Evolutionary conservation across 30 jellyfish, hydroid and myxozoan species (phyloP), one percentile per base, ranked within the genome.

Genomic region (Mastigias papua): DNA sequence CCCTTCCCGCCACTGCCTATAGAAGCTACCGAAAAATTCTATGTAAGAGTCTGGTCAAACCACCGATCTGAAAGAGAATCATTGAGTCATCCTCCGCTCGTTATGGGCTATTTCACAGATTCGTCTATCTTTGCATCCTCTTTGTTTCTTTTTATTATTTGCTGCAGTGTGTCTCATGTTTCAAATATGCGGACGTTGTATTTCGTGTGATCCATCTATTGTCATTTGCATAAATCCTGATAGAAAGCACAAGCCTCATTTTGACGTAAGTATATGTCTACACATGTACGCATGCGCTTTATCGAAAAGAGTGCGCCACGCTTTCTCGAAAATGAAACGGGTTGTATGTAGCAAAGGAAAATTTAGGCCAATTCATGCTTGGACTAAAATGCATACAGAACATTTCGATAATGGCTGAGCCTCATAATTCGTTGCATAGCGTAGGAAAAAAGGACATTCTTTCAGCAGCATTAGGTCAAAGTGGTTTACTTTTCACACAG

Each of bases 381-480:
- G 58, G 33, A 83, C 37, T 69, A 83, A 70, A 83, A 83, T 83
- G 92, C 74, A 49, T 75, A 69, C 86, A 69, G 82, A 75, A 37
- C 77, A 82, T 26, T 87, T 74, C 90, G 96, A 87, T 72, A 87
- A 87, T 77, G 96, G 96, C 88, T 87, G 86, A 87, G 58, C 77
- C 85, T 37, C 78, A 33, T 51, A 87, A 87, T 77, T 60, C 70
- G 30, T 21, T 75, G 79, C 77, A 73, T 63, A 34, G 54, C 76
- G 16, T 48, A 15, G 91, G 81, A 68, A 50, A 54, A 34, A 65
- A 94, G 78, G 99, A 94, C 76, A 86, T 94, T 35, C 96, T 94
- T 42, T 94, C 99, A 26, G 99, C 99, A 61, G 99, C 99, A 34
- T 91, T 94, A 23, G 99, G 99, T 25, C 97, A 94, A 81, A 94